Percentiles rank a stretch among this genome's conserved stretches.
phyloP scores from a whole-genome alignment of 2,113 vertebrate genomes.

The Vulpes lagopus region DNA sequence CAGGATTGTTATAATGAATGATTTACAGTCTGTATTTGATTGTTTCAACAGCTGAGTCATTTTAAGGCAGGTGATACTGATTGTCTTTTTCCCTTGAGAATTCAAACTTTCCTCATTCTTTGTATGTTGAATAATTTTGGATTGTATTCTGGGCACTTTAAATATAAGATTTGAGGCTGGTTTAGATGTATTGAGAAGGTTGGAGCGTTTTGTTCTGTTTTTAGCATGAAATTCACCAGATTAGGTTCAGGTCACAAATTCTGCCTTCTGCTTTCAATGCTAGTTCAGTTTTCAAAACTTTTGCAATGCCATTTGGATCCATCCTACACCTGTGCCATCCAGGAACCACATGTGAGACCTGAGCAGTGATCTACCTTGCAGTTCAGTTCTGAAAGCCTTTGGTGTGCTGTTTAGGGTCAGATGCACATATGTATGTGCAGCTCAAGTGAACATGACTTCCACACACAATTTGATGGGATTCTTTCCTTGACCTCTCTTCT shows the following conservation, averaged over 20 bases:
- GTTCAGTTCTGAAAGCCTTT: background rate
- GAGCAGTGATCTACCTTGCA: background rate
- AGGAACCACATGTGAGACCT: background rate
- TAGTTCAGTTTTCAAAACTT: background rate
- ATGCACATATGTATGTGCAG: background rate
- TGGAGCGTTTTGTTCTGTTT: background rate
- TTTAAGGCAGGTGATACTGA: background rate
- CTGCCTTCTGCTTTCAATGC: background rate
- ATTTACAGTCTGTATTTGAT: background rate
- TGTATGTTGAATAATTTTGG: background rate
- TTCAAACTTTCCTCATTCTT: background rate
- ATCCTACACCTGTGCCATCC: background rate
- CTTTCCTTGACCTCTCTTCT: background rate
- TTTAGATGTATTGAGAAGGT: background rate
- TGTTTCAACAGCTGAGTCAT: background rate
- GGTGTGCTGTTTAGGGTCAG: background rate
- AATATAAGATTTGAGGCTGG: background rate
- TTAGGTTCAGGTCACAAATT: background rate
- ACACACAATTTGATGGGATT: background rate
- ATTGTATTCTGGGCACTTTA: background rate
- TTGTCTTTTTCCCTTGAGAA: background rate
- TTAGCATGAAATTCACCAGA: background rate
- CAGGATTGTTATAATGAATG: background rate
- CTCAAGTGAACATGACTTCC: background rate
- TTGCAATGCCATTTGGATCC: background rate